Percentiles rank a stretch among this genome's conserved stretches.
phyloP scores from a whole-genome alignment of 2,888 invertebrate species.

The Neoaliturus tenellus region DNA sequence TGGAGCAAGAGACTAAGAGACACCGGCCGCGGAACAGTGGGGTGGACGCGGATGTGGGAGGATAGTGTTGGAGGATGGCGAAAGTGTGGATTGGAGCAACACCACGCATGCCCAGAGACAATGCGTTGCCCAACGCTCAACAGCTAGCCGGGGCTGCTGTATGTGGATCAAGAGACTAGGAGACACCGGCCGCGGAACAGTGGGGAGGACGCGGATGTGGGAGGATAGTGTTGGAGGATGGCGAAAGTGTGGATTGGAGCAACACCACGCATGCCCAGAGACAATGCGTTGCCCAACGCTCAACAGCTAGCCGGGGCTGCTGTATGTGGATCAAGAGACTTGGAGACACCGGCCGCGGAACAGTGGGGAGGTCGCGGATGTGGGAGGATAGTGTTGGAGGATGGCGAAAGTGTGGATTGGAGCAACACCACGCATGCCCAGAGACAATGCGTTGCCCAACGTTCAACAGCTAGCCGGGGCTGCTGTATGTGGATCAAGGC shows the following conservation, averaged over 20 bases:
- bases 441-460: slow-evolving; percentile 43
- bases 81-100: background rate
- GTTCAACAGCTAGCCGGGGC: too few species aligned
- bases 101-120: slow-evolving; percentile 38
- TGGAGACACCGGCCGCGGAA: too few species aligned
- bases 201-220: slow-evolving; percentile 4
- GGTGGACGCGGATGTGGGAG: background rate
- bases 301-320: background rate
- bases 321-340: slow-evolving; percentile 35
- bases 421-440: slow-evolving; percentile 28
- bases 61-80: too few species aligned
- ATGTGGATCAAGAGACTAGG: slow-evolving; percentile 43
- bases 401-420: background rate
- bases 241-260: background rate
- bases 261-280: slow-evolving; percentile 36
- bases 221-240: too few species aligned
- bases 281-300: slow-evolving; percentile 40
- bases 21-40: too few species aligned
- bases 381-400: too few species aligned
- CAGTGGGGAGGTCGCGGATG: background rate
- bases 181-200: too few species aligned
- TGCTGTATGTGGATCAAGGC: slow-evolving; percentile 29
- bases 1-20: too few species aligned
- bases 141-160: background rate
- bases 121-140: slow-evolving; percentile 32